Evolutionary conservation across 2,888 invertebrate genomes (phyloP).

Genomic region (Vannuccia rotundouncinata): DNA sequence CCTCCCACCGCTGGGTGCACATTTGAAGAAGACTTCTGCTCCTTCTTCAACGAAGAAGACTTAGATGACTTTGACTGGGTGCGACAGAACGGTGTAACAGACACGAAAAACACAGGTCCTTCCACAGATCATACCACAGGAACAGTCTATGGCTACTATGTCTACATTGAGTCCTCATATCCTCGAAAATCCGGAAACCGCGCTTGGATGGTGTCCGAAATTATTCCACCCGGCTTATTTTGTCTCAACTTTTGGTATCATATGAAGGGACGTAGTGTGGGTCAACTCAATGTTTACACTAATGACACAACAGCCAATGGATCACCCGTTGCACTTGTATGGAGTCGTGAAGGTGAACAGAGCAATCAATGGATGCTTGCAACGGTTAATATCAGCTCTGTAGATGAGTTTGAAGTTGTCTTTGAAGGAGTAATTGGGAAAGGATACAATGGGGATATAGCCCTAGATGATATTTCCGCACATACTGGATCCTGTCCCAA

Average conservation of each 20-base stretch:
- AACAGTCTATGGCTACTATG: conserved; percentile 32
- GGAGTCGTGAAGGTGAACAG: too few species aligned
- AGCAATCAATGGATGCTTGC: too few species aligned
- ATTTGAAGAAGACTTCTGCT: conserved; percentile 47
- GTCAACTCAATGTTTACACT: too few species aligned
- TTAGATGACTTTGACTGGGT: conserved; percentile 30
- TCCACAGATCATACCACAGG: conserved; percentile 47
- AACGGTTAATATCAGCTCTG: too few species aligned
- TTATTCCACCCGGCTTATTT: too few species aligned
- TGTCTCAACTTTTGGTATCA: too few species aligned
- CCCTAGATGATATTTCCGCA: conserved; percentile 46
- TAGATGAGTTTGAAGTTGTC: background rate
- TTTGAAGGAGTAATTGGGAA: background rate
- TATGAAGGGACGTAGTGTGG: too few species aligned
- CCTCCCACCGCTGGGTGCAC: conserved; percentile 44
- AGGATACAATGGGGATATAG: conserved; percentile 45
- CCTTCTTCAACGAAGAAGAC: conserved; percentile 40
- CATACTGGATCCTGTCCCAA: conserved; percentile 1
- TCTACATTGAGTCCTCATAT: conserved; percentile 36
- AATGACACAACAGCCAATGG: too few species aligned
- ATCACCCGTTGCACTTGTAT: too few species aligned
- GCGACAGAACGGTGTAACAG: background rate
- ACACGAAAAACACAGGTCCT: conserved; percentile 47
- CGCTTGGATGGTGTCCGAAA: too few species aligned
- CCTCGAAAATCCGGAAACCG: too few species aligned